These are phyloP conservation scores for Picus viridis DNA, from an alignment of 2,797 vertebrate genomes.

Conservation along the genomic window DNA sequence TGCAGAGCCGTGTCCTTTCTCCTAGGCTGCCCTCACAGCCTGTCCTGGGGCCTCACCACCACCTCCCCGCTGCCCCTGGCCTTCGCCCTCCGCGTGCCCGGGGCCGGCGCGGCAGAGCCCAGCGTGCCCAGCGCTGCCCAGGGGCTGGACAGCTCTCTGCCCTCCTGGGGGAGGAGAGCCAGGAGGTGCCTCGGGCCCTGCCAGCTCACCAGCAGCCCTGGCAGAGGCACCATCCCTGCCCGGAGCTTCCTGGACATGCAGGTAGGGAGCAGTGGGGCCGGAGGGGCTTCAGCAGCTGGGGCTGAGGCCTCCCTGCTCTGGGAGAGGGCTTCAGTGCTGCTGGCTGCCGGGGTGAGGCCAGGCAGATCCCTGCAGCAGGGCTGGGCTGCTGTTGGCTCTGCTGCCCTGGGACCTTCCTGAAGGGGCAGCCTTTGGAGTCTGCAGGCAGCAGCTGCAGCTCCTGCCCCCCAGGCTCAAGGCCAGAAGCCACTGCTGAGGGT, in stretches of 20 bases:
- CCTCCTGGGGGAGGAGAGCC: constrained; percentile 61
- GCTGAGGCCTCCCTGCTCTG: no score
- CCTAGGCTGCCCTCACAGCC: constrained; percentile 85
- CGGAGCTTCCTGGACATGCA: constrained; percentile 77
- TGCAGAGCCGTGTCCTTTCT: neutral
- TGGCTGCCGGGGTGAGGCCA: no score
- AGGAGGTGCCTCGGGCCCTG: constrained; percentile 43
- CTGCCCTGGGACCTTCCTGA: no score
- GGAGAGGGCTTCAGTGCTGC: no score
- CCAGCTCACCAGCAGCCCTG: constrained; percentile 85
- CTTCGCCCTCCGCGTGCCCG: constrained; percentile 84
- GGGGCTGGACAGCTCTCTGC: constrained; percentile 23
- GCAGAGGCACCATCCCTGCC: constrained; percentile 74
- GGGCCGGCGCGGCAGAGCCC: constrained; percentile 80
- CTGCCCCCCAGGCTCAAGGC: no score
- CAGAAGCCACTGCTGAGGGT: no score
- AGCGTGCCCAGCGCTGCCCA: constrained; percentile 73
- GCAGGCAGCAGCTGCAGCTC: no score
- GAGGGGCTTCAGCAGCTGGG: no score
- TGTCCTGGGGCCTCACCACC: constrained; percentile 83
- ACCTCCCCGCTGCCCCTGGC: constrained; percentile 84
- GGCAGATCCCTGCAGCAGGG: no score
- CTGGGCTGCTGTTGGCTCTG: no score
- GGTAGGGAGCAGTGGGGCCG: constrained; percentile 70
- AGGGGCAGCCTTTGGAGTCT: no score